Conservation (phyloP, 35 echinoderm and acorn worm species). For the Nesometra sesokonis region DNA sequence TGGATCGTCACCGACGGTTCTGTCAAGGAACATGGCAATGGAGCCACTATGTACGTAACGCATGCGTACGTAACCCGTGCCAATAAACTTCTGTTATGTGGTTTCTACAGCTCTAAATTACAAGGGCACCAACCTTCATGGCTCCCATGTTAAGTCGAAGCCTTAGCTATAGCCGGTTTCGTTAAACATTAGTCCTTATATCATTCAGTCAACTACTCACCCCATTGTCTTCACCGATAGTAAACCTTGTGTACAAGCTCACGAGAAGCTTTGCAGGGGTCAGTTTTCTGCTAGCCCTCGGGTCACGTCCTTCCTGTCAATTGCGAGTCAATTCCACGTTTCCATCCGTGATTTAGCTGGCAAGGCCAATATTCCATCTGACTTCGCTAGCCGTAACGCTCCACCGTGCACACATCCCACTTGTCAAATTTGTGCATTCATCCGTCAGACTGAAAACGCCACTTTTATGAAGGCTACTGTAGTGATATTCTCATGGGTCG, state of each 20-base stretch:
- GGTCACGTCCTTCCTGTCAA: not conserved
- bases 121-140: not conserved
- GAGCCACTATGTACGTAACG: slow-evolving; percentile 7
- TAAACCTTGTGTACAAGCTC: not conserved
- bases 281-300: not conserved
- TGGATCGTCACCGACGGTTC: too few relatives aligned
- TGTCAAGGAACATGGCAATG: too few relatives aligned
- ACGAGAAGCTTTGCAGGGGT: not conserved
- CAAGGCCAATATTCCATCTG: not conserved
- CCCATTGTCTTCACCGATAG: not conserved
- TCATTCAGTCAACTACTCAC: not conserved
- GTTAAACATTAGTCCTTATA: not conserved
- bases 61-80: slow-evolving; percentile 17
- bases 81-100: slow-evolving; percentile 2
- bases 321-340: not conserved
- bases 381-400: not conserved
- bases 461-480: too few relatives aligned
- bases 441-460: too few relatives aligned
- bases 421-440: not conserved
- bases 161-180: not conserved
- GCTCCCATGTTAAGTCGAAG: not conserved
- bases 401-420: not conserved
- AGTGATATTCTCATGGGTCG: too few relatives aligned
- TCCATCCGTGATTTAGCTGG: not conserved
- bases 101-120: slow-evolving; percentile 36